Percentiles rank a stretch among this genome's conserved stretches.
phyloP scores from a whole-genome alignment of 2,888 invertebrate genomes.

The Cosmia trapezina region DNA sequence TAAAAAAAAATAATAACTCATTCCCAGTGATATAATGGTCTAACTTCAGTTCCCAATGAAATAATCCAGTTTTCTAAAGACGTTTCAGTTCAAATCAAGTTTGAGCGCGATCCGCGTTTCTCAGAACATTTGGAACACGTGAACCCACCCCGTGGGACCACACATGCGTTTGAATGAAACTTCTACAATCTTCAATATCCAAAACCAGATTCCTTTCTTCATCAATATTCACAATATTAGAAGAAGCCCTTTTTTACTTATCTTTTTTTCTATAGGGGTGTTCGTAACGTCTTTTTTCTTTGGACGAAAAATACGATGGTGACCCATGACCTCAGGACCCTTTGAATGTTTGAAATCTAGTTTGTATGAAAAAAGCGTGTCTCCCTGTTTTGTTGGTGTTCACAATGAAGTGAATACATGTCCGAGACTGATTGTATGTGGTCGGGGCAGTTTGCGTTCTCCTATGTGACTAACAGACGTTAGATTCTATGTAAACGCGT shows the following conservation, averaged over 20 bases:
- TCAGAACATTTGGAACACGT: constrained; percentile 80
- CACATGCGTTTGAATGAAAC: constrained; percentile 81
- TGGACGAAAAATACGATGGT: constrained; percentile 84
- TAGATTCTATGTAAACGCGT: constrained; percentile 21
- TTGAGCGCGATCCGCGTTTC: constrained; percentile 69
- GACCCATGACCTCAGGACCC: constrained; percentile 86
- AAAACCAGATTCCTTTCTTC: constrained; percentile 90
- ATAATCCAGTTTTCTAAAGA: constrained; percentile 58
- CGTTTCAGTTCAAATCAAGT: constrained; percentile 74
- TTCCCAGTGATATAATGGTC: constrained; percentile 27
- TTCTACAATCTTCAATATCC: constrained; percentile 78
- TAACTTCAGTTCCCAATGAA: constrained; percentile 42
- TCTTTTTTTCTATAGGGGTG: constrained; percentile 80
- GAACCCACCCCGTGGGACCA: constrained; percentile 86
- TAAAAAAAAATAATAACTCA: constrained; percentile 10
- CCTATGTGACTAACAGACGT: constrained; percentile 44
- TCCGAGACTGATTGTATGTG: constrained; percentile 80
- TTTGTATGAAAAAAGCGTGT: constrained; percentile 87
- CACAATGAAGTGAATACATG: constrained; percentile 77
- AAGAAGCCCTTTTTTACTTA: constrained; percentile 87
- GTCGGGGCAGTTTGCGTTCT: constrained; percentile 73
- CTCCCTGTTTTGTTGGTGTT: constrained; percentile 74
- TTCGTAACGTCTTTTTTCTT: constrained; percentile 88
- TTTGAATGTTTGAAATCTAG: constrained; percentile 87
- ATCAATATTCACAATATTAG: constrained; percentile 91